phyloP scores from a whole-genome alignment of 2,888 invertebrate genomes.

The Ornithoptera alexandrae region DNA sequence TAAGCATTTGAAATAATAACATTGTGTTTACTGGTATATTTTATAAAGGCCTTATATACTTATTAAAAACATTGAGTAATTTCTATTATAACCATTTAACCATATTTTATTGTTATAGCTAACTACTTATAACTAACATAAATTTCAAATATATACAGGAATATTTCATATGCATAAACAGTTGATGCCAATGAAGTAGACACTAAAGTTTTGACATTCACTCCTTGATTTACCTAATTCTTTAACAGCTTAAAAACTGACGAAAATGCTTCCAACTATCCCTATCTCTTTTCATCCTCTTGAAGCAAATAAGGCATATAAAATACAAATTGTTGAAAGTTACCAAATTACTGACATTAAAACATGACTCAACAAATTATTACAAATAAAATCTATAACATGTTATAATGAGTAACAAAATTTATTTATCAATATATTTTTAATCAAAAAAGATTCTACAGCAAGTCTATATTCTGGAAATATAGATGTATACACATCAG shows the following conservation, averaged over 20 bases:
- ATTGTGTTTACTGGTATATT: neutral
- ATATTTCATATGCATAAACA: constrained; percentile 45
- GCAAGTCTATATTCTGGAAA: too few relatives aligned
- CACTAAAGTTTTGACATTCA: constrained; percentile 21
- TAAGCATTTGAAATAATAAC: neutral
- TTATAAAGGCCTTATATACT: neutral
- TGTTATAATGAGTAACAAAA: too few relatives aligned
- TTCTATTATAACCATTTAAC: constrained; percentile 34
- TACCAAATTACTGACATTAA: too few relatives aligned
- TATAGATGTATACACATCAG: neutral
- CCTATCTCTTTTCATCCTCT: too few relatives aligned
- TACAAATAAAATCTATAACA: too few relatives aligned
- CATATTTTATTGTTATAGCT: constrained; percentile 48
- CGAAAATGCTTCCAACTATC: constrained; percentile 1
- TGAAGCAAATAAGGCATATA: too few relatives aligned
- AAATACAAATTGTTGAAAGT: too few relatives aligned
- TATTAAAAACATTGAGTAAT: constrained; percentile 45
- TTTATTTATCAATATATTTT: too few relatives aligned
- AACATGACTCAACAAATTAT: too few relatives aligned
- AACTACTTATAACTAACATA: constrained; percentile 72
- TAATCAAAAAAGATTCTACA: too few relatives aligned
- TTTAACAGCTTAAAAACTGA: constrained; percentile 22
- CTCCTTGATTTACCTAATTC: constrained; percentile 18
- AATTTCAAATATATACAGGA: constrained; percentile 73
- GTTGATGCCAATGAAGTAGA: constrained; percentile 32